These are phyloP conservation scores for Nasua narica DNA, from an alignment of 2,797 vertebrate genomes.

Conservation along the genomic window DNA sequence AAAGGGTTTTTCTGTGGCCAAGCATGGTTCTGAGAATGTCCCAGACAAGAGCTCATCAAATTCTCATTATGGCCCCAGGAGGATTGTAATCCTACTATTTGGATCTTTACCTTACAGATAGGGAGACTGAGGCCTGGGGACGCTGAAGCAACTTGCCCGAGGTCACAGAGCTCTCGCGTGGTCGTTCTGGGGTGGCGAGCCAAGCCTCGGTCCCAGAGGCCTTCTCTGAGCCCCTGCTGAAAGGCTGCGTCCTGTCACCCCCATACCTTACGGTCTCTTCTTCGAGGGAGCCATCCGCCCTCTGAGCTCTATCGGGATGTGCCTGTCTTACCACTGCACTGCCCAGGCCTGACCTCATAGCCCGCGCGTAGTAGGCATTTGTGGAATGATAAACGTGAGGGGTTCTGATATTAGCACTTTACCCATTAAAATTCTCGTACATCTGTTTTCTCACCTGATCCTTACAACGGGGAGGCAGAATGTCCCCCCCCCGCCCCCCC, in stretches of 20 bases:
- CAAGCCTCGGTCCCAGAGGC: not conserved
- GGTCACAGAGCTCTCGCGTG: not conserved
- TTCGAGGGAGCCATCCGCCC: too few species aligned
- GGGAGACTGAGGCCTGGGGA: not conserved
- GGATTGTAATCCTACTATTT: not conserved
- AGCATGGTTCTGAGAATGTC: not conserved
- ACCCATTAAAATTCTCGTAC: rapidly evolving
- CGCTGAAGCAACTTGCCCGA: too few species aligned
- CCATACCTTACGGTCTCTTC: rapidly evolving
- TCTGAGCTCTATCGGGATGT: too few species aligned
- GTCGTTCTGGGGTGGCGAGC: not conserved
- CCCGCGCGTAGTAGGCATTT: not conserved
- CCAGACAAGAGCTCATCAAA: not conserved
- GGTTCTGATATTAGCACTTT: not conserved
- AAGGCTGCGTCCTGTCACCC: not conserved
- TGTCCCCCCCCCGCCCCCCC: not conserved
- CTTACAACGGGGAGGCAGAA: not conserved
- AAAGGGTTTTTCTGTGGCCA: not conserved
- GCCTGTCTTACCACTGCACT: rapidly evolving
- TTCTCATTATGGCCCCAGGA: not conserved
- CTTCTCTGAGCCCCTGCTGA: too few species aligned
- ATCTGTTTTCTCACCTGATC: not conserved
- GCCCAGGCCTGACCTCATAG: not conserved
- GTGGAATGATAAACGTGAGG: not conserved
- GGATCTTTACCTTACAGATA: not conserved